A percentile compares a stretch with the other conserved stretches of the same genome.
Evolutionary conservation across 2,113 vertebrate genomes (phyloP).

Genomic region (Pristiophorus japonicus): DNA sequence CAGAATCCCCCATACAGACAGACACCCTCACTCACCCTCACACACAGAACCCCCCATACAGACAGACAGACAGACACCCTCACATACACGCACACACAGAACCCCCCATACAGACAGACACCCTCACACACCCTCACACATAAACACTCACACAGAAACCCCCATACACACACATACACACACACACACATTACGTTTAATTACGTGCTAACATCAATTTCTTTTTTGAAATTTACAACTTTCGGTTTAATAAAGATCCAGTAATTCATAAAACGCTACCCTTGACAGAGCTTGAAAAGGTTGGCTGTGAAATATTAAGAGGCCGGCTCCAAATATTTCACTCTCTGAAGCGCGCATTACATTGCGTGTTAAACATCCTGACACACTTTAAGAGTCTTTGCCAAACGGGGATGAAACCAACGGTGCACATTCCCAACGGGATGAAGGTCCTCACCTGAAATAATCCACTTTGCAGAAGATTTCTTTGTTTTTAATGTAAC

Average conservation of each 20-base stretch:
- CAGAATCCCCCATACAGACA: not conserved
- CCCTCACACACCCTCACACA: not conserved
- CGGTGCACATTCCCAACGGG: not conserved
- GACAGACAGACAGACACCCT: not conserved
- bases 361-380: not conserved
- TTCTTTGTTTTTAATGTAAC: conserved; percentile 93
- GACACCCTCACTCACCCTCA: not conserved
- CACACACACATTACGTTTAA: not conserved
- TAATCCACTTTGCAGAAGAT: conserved; percentile 95
- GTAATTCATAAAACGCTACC: not conserved
- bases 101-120: not conserved
- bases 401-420: not conserved
- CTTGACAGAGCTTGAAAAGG: not conserved
- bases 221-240: not conserved
- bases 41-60: not conserved
- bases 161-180: not conserved
- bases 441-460: conserved; percentile 72
- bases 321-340: not conserved
- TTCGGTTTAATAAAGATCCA: not conserved
- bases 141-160: not conserved
- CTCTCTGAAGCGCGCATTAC: not conserved
- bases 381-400: not conserved
- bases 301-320: not conserved
- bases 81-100: not conserved
- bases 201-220: not conserved